These are phyloP conservation scores for Podarcis cretensis DNA, from an alignment of 2,113 vertebrate species.

Conservation along the genomic window DNA sequence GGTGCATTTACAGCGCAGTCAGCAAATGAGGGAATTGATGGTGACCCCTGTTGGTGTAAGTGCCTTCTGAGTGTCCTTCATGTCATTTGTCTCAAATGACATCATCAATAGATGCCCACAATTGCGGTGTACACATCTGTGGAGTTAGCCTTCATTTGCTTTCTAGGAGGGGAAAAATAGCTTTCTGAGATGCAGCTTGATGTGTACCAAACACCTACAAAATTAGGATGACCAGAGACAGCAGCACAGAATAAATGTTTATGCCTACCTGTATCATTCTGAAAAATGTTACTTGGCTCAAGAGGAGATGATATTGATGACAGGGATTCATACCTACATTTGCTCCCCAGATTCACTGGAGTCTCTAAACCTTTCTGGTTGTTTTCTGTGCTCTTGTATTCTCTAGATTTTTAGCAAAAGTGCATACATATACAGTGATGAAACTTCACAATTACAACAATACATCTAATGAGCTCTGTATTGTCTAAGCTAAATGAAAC, in stretches of 20 bases:
- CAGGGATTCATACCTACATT: not conserved
- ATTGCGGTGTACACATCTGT: not conserved
- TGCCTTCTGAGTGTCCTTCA: not conserved
- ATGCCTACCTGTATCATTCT: not conserved
- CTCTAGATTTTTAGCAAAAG: not conserved
- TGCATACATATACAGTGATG: not conserved
- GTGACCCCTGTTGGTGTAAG: slow-evolving; percentile 4
- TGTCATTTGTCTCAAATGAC: not conserved
- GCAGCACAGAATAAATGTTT: not conserved
- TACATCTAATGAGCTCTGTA: not conserved
- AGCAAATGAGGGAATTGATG: not conserved
- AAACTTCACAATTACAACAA: not conserved
- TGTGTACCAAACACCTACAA: not conserved
- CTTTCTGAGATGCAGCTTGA: not conserved
- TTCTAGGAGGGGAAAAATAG: not conserved
- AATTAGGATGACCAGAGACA: not conserved
- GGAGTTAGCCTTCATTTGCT: not conserved
- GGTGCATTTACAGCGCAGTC: not conserved
- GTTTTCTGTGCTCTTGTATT: rapidly evolving
- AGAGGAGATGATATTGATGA: not conserved
- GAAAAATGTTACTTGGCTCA: no score
- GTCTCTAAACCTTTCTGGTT: not conserved
- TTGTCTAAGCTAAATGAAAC: not conserved
- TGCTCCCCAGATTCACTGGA: not conserved
- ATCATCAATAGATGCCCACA: not conserved